phyloP scores from a whole-genome alignment of 2,888 invertebrate genomes.

The Chymomyza amoena region DNA sequence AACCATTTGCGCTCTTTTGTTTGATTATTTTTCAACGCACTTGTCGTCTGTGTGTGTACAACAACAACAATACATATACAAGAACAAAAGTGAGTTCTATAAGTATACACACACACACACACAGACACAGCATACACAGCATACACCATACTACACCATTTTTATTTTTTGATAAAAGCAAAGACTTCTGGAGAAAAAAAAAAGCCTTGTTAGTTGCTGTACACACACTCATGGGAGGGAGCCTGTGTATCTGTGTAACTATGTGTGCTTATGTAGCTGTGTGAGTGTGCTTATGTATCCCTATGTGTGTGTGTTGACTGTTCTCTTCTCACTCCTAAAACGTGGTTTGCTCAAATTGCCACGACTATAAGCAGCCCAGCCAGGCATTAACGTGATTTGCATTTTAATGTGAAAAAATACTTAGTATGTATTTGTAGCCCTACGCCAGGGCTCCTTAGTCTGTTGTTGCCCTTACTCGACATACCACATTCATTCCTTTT shows the following conservation, averaged over 20 bases:
- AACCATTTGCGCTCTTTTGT: constrained; percentile 63
- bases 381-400: constrained; percentile 61
- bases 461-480: neutral
- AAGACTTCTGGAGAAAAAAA: neutral
- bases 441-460: neutral
- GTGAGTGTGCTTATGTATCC: too few relatives aligned
- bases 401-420: constrained; percentile 52
- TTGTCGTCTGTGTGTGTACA: constrained; percentile 46
- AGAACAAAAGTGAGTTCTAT: neutral
- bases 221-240: neutral
- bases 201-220: neutral
- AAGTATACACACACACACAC: neutral
- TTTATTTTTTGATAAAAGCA: neutral
- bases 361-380: constrained; percentile 15
- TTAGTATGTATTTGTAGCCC: neutral
- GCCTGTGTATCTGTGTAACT: constrained; percentile 7
- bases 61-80: neutral
- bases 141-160: neutral
- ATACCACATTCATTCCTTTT: neutral
- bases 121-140: too few relatives aligned
- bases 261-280: constrained; percentile 49
- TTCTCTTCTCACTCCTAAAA: constrained; percentile 44
- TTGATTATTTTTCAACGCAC: constrained; percentile 58
- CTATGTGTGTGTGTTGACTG: constrained; percentile 25
- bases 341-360: constrained; percentile 35